These are phyloP conservation scores for Calyptommatus sinebrachiatus DNA, from an alignment of 2,113 vertebrate species.

Conservation along the genomic window DNA sequence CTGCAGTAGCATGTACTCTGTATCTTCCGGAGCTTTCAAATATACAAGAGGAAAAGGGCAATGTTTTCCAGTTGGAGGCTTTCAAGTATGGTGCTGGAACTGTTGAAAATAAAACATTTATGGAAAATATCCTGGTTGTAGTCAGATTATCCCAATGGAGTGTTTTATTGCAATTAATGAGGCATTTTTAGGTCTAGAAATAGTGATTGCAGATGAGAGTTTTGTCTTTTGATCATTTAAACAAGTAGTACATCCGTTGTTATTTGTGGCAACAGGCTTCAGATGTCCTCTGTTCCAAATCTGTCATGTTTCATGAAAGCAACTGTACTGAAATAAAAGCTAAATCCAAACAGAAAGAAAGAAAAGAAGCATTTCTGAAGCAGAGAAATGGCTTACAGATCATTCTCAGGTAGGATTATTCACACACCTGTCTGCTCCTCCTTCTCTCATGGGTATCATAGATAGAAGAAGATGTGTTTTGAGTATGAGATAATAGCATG, in stretches of 20 bases:
- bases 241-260: not conserved
- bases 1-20: constrained; percentile 15
- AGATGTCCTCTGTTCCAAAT: not conserved
- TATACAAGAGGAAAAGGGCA: not conserved
- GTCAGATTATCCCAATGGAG: not conserved
- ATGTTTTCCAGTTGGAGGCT: constrained; percentile 2
- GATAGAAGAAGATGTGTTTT: too few species aligned
- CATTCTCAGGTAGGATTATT: too few species aligned
- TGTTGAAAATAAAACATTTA: not conserved
- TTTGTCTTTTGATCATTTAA: not conserved
- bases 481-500: too few species aligned
- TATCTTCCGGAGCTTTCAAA: constrained; percentile 16
- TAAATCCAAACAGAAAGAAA: too few species aligned
- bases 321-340: too few species aligned
- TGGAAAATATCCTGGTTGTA: not conserved
- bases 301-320: too few species aligned
- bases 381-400: too few species aligned
- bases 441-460: too few species aligned
- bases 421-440: too few species aligned
- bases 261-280: not conserved
- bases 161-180: not conserved
- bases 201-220: not conserved
- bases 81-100: not conserved
- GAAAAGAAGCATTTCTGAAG: too few species aligned
- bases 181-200: not conserved